These are phyloP conservation scores for Hemaris fuciformis DNA, from an alignment of 2,888 invertebrate genomes.

Conservation along the genomic window DNA sequence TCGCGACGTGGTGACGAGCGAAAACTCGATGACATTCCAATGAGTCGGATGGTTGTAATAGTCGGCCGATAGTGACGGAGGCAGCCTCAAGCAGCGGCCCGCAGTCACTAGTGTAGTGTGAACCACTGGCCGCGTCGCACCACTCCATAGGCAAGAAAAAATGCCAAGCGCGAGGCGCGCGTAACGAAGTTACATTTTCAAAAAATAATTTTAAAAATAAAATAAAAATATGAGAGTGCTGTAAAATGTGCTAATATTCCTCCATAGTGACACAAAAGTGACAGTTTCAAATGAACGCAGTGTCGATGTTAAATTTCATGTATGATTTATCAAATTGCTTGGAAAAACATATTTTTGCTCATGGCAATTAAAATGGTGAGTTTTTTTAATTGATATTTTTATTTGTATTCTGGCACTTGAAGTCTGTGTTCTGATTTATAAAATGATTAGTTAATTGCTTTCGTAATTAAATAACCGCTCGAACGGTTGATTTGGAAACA, in stretches of 20 bases:
- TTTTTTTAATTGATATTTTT: slow-evolving; percentile 27
- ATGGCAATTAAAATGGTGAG: slow-evolving; percentile 79
- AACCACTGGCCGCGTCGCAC: slow-evolving; percentile 15
- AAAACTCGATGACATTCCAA: slow-evolving; percentile 50
- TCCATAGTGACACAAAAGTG: slow-evolving; percentile 1
- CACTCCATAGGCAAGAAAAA: slow-evolving; percentile 11
- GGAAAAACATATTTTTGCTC: slow-evolving; percentile 77
- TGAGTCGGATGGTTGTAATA: slow-evolving; percentile 40
- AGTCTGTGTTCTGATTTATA: slow-evolving; percentile 14
- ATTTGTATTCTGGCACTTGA: slow-evolving; percentile 16
- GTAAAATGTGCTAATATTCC: slow-evolving; percentile 10
- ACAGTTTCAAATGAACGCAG: slow-evolving; percentile 66
- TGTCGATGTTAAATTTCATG: slow-evolving; percentile 71
- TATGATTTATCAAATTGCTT: slow-evolving; percentile 80
- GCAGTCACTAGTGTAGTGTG: slow-evolving; percentile 17
- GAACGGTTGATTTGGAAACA: neutral
- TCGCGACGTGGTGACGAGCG: slow-evolving; percentile 27
- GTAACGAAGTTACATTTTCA: slow-evolving; percentile 3
- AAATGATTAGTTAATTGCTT: slow-evolving; percentile 9
- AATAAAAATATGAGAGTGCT: neutral
- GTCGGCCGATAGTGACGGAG: slow-evolving; percentile 22
- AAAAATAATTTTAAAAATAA: neutral
- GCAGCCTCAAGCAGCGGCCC: slow-evolving; percentile 8
- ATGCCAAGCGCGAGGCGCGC: slow-evolving; percentile 4
- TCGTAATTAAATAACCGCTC: slow-evolving; percentile 1